Base-by-base conservation (phyloP, 2,113 vertebrate genomes). In the Thalassoma bifasciatum region DNA sequence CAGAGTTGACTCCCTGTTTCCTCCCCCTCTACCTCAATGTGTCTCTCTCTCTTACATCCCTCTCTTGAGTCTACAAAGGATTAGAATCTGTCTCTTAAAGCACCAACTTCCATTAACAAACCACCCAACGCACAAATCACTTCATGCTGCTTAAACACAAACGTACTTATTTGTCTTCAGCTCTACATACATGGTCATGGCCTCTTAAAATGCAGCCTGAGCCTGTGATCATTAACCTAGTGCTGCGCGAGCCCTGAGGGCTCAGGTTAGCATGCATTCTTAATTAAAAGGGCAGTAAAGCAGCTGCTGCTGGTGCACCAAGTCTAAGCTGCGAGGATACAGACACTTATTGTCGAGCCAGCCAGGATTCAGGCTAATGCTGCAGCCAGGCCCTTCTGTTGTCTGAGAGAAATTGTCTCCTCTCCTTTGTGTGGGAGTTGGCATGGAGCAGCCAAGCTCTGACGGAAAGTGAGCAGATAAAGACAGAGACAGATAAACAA, bases 271-370 rank as follows among this genome's bases (percentile, higher is more conserved):
- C 66, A 60, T 77, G 79, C 50, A 59, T 78, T 79, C 85, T 82
- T 87, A 81, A 92, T 85, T 88, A 84, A 90, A 86, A 83, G 66
- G 62, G 52, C 75, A 75, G 50, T 62, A 70, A 83, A 87, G 64
- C 73, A 73, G 78, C 83, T 82, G 78, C 83, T 82, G 77, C 50
- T 81, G 66, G 36, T 65, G 53, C 51, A 65, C 56, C 1, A 23
- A 54, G 38, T 50, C 64, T 40, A 38, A 62, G 79, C 69, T 10
- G 34, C 26, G 42, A 57, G 60, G 64, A 65, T 57, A 38, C 26
- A 72, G 36, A 59, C 61, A 26, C 49, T 74, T 56, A 44, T 34
- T 42, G 51, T 44, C 30, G 38, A 67, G 47, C 54, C 46, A 46
- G 59, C 12, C 9, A 65, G 52, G 36, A 46, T 50, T 72, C 37